These are phyloP conservation scores for Tragelaphus oryx DNA, from an alignment of 2,797 vertebrate genomes.

Conservation along the genomic window DNA sequence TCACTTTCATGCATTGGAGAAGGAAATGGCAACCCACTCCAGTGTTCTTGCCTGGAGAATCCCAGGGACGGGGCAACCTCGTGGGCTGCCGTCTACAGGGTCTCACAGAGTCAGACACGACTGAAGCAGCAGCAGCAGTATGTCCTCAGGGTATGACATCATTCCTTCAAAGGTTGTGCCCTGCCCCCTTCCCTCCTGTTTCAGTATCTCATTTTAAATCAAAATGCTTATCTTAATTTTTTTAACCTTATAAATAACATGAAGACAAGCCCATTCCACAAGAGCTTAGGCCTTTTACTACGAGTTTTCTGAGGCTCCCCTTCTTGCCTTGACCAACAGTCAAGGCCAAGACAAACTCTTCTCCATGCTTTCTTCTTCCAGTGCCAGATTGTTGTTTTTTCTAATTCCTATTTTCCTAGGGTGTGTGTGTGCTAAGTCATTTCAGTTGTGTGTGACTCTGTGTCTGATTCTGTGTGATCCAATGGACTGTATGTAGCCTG, in stretches of 20 bases:
- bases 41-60: too few species aligned
- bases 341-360: background rate
- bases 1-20: too few species aligned
- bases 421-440: background rate
- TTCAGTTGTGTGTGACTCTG: background rate
- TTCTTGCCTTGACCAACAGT: background rate
- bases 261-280: background rate
- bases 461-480: background rate
- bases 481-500: background rate
- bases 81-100: too few species aligned
- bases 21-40: too few species aligned
- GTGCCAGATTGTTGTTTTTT: background rate
- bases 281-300: background rate
- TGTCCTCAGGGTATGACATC: background rate
- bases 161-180: background rate
- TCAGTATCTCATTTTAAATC: background rate
- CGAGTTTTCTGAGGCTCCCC: background rate
- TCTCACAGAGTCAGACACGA: too few species aligned
- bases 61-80: too few species aligned
- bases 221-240: background rate
- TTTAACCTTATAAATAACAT: background rate
- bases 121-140: background rate
- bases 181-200: background rate
- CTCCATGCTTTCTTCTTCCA: background rate
- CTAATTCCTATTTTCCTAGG: background rate